These are phyloP conservation scores for Glossosoma conforme DNA, from an alignment of 1,140 invertebrate species.

Conservation along the genomic window DNA sequence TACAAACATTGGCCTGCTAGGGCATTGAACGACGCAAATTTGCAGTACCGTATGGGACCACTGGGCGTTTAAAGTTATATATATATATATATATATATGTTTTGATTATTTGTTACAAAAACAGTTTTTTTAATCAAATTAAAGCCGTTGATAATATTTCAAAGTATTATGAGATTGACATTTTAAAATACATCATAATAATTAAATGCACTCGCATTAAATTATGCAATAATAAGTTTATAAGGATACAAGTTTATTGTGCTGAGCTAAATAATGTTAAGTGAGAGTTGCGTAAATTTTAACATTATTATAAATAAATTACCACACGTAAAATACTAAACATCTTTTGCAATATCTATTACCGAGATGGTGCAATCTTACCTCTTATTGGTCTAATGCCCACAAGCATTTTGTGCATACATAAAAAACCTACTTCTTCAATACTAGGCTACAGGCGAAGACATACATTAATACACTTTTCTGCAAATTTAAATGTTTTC, in stretches of 20 bases:
- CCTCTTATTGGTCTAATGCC: neutral
- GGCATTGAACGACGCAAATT: no score
- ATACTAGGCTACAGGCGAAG: neutral
- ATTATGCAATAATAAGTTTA: neutral
- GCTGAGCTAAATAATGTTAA: neutral
- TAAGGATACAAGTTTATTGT: neutral
- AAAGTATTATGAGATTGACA: neutral
- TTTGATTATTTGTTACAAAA: no score
- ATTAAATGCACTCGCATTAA: neutral
- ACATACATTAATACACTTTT: neutral
- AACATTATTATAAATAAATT: neutral
- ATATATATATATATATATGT: no score
- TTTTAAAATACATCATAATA: neutral
- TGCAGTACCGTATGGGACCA: no score
- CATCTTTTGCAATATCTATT: neutral
- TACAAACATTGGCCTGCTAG: no score
- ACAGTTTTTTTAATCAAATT: neutral
- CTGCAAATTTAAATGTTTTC: neutral
- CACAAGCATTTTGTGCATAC: no score
- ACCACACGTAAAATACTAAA: neutral
- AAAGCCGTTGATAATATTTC: neutral
- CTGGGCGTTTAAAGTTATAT: no score
- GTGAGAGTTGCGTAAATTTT: neutral
- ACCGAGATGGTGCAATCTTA: neutral
- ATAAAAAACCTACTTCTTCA: neutral